These are phyloP conservation scores for Agrenia bidenticulata DNA, from an alignment of 2,888 invertebrate species.

Conservation along the genomic window DNA sequence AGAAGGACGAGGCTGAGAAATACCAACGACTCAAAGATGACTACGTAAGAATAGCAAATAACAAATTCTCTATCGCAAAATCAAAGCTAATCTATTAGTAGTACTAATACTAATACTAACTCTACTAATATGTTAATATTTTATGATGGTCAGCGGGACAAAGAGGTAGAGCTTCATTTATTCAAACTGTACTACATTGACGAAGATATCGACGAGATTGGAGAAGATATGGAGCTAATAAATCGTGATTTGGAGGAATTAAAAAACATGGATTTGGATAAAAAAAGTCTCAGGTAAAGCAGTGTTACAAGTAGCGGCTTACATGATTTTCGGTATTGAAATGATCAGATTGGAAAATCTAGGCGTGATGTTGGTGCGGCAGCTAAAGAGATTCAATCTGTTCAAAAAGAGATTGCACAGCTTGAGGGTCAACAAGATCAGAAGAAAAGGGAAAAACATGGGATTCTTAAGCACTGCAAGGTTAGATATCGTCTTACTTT, in stretches of 20 bases:
- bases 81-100: no score
- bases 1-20: conserved; percentile 98
- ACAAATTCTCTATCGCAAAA: no score
- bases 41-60: no score
- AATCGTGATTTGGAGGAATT: conserved; percentile 61
- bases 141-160: conserved; percentile 69
- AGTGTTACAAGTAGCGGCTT: no score
- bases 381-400: conserved; percentile 83
- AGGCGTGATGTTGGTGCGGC: conserved; percentile 78
- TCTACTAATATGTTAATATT: no score
- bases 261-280: conserved; percentile 82
- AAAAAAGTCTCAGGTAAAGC: no score
- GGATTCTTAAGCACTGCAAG: conserved; percentile 91
- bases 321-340: conserved; percentile 18
- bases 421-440: conserved; percentile 87
- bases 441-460: conserved; percentile 85
- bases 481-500: no score
- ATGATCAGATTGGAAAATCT: conserved; percentile 58
- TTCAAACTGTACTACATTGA: conserved; percentile 94
- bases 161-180: conserved; percentile 87
- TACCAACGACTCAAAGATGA: conserved; percentile 71
- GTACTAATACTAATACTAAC: no score
- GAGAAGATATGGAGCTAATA: conserved; percentile 78
- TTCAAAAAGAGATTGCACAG: conserved; percentile 79
- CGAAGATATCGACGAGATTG: conserved; percentile 77